Evolutionary conservation across 2,797 vertebrate genomes (phyloP), one percentile per base, ranked within the genome.

Genomic region (Poliocrania exsul): DNA sequence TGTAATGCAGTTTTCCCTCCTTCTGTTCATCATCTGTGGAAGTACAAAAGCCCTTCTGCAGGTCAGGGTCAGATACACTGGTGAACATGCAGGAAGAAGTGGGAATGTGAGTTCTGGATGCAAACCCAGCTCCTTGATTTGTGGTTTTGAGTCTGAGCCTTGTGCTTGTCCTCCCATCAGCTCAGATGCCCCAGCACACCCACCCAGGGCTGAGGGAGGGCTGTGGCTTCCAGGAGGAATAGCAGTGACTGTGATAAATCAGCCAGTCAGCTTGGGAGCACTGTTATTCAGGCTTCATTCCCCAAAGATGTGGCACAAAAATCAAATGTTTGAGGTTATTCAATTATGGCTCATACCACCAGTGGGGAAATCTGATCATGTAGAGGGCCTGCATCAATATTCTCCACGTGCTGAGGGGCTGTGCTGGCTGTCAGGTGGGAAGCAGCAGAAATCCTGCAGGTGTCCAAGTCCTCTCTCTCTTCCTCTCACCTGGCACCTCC

Each of bases 181-280:
- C 33, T 19, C 61, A 5, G 31, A 20, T 56, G 3, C 23, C 38
- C 23, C 13, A 5, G 58, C 40, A 10, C 29, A 1, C 42, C 26
- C 13, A 1, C 40, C 16, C 33, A 6, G 40, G 16, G 28, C 5
- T 7, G 38, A 58, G 40, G 46, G 70, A 61, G 18, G 9, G 21
- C 20, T 0, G 2, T 11, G 42, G 71, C 72, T 66, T 70, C 37
- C 16, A 33, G 64, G 58, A n/a, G 20, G 37, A 58, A 50, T 13
- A 88, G 25, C 3, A 47, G 53, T n/a, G 82, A 61, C 66, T 57
- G 66, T 70, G 21, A 83, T 92, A 74, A 86, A 88, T 90, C 81
- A 92, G 67, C 56, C 83, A 49, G 0, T 78, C 57, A 73, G 0
- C n/a, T 10, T 28, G 38, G 60, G 66, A 79, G 35, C 28, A 56